Conservation (phyloP, 2,888 invertebrate species). For the Meandrusa payeni region DNA sequence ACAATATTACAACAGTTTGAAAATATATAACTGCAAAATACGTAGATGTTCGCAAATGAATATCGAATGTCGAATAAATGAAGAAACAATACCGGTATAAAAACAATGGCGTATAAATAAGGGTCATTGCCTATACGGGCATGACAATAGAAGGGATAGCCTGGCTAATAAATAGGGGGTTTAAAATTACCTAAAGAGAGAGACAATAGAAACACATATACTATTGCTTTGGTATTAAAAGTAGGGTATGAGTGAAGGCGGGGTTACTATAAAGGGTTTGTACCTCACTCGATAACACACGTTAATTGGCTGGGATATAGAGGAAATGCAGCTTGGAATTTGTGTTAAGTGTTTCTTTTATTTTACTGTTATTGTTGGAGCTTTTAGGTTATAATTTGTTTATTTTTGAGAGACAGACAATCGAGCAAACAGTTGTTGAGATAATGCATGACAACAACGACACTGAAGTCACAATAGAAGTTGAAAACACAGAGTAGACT, state of each 20-base stretch:
- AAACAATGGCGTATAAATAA: conserved; percentile 25
- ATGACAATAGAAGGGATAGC: conserved; percentile 23
- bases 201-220: conserved; percentile 29
- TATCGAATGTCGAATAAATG: conserved; percentile 14
- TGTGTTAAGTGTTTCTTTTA: background rate
- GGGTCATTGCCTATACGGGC: conserved; percentile 24
- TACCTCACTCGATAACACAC: conserved; percentile 39
- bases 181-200: conserved; percentile 32
- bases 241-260: conserved; percentile 43
- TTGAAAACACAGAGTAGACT: too few relatives aligned
- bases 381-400: too few relatives aligned
- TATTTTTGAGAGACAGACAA: too few relatives aligned
- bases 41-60: conserved; percentile 7
- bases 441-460: too few relatives aligned
- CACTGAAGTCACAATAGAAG: too few relatives aligned
- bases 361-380: background rate
- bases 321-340: conserved; percentile 10
- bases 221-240: conserved; percentile 23
- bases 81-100: conserved; percentile 18
- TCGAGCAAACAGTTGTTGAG: too few relatives aligned
- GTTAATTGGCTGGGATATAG: conserved; percentile 55
- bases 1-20: too few relatives aligned
- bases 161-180: conserved; percentile 25
- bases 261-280: conserved; percentile 52
- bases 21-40: too few relatives aligned